These are phyloP conservation scores for Papilio dardanus DNA, from an alignment of 1,140 invertebrate species.

Conservation along the genomic window DNA sequence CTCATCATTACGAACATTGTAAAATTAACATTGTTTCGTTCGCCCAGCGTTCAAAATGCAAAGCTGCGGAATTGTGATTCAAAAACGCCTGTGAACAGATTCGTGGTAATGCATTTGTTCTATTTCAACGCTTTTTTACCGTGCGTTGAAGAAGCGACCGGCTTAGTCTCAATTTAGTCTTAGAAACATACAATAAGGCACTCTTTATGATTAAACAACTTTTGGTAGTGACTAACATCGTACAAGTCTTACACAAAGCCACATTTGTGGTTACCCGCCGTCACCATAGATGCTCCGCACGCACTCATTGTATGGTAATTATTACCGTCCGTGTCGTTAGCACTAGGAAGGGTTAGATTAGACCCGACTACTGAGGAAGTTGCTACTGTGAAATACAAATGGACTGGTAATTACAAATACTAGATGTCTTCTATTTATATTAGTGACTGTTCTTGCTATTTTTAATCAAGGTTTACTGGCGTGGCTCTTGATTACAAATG, in stretches of 20 bases:
- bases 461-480: constrained; percentile 11
- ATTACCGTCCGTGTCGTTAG: constrained; percentile 57
- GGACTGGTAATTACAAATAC: constrained; percentile 19
- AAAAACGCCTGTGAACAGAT: too few relatives aligned
- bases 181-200: too few relatives aligned
- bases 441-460: constrained; percentile 1
- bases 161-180: too few relatives aligned
- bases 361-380: constrained; percentile 50
- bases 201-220: too few relatives aligned
- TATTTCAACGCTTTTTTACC: too few relatives aligned
- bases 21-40: too few relatives aligned
- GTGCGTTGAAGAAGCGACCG: too few relatives aligned
- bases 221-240: too few relatives aligned
- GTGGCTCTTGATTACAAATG: neutral
- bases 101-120: too few relatives aligned
- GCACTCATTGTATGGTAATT: constrained; percentile 76
- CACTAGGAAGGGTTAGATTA: constrained; percentile 57
- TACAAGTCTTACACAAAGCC: neutral
- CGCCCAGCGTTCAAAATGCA: too few relatives aligned
- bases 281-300: constrained; percentile 62
- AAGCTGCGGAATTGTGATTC: too few relatives aligned
- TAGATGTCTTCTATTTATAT: neutral
- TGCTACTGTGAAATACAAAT: constrained; percentile 23
- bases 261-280: constrained; percentile 46
- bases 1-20: too few relatives aligned